Conservation (phyloP, 2,797 vertebrate genomes). For the Mormyrops boulengeri region DNA sequence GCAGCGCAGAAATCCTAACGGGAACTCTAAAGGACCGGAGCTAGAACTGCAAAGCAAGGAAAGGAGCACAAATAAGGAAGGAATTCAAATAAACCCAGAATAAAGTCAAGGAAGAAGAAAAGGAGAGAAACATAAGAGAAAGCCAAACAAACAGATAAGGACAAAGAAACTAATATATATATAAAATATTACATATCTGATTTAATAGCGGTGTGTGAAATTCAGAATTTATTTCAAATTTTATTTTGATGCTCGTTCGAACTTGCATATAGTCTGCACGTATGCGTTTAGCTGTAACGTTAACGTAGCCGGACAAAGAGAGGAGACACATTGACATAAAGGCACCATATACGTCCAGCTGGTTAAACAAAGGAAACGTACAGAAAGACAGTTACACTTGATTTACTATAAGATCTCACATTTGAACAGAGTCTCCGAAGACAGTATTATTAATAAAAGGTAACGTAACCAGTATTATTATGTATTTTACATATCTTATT, state of each 20-base stretch:
- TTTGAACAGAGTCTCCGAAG: conserved; percentile 35
- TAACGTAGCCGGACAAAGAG: conserved; percentile 63
- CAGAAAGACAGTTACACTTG: conserved; percentile 30
- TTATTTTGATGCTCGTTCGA: not conserved
- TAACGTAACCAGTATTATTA: conserved; percentile 24
- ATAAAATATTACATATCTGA: not conserved
- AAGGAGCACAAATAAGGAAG: not conserved
- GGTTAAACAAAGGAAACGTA: conserved; percentile 68
- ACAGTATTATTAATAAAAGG: conserved; percentile 34
- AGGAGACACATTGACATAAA: conserved; percentile 56
- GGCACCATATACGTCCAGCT: conserved; percentile 58
- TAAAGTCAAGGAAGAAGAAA: not conserved
- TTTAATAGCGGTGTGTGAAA: conserved; percentile 2
- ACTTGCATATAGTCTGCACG: conserved; percentile 31
- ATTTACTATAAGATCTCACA: conserved; percentile 40
- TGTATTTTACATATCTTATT: conserved; percentile 26
- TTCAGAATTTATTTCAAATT: not conserved
- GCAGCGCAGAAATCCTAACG: not conserved
- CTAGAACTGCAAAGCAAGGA: not conserved
- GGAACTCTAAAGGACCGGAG: not conserved
- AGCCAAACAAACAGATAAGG: not conserved
- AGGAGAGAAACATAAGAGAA: not conserved
- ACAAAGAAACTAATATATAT: conserved; percentile 18
- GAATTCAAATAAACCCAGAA: not conserved
- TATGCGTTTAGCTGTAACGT: conserved; percentile 32